Base-by-base conservation (phyloP, 2,113 vertebrate species). In the Cyprinodon tularosa region DNA sequence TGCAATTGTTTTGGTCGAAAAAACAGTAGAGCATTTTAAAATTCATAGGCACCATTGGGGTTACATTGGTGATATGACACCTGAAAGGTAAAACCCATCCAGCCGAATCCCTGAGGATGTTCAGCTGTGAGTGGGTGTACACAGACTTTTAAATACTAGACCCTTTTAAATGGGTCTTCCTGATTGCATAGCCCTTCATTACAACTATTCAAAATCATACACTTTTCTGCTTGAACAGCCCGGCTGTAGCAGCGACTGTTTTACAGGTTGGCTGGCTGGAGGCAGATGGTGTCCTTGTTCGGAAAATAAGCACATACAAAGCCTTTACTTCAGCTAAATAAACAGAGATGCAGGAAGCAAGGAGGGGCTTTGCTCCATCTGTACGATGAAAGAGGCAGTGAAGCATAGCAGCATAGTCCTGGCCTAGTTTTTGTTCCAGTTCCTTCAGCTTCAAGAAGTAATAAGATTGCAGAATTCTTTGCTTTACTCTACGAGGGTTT, bases 241-340 rank as follows among this genome's bases (percentile, higher is more conserved):
- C 70, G 66, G 59, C 76, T 74, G 69, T 3, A 57, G 48, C 37
- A 65, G 9, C 20, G 67, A 70, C 42, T 39, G 37, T 72, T 86
- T 83, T 72, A 84, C 76, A 84, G 68, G 74, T 86, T 81, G 50
- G 36, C 45, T 7, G 42, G 71, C 76, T 77, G 39, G 68, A 87
- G 75, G 80, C 86, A 91, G 86, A 90, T 91, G 89, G 89, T 78
- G 74, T 57, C 65, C 74, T 74, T 79, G 72, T 83, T 79, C 70
- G 61, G 78, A 79, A 29, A 72, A 47, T 4, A 60, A 83, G 76
- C 78, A 85, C 80, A 90, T 79, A 90, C 7, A 77, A 90, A 82
- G 60, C 72, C 71, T 84, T 85, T 86, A 80, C 64, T 84, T 90
- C 76, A 84, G 84, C 82, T 86, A 81, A 89, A 90, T 81, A 91